These are phyloP conservation scores for Rhagophthalmus giganteus DNA, from an alignment of 2,888 invertebrate genomes.

Conservation along the genomic window DNA sequence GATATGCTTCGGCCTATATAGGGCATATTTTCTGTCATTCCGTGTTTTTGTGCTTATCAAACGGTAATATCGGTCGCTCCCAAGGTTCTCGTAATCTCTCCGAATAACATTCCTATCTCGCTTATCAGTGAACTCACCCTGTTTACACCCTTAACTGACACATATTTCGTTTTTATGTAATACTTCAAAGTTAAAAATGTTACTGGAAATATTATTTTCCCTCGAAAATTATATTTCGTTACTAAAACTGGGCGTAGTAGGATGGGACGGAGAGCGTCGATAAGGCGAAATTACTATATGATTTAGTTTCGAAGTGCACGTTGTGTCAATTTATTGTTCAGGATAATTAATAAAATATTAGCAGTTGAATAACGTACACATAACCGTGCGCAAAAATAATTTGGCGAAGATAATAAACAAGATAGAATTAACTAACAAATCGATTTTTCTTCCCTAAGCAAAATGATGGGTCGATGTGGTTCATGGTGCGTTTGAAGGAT, in stretches of 20 bases:
- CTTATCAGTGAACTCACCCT: conserved; percentile 45
- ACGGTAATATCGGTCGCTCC: conserved; percentile 35
- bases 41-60: conserved; percentile 33
- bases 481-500: too few species aligned
- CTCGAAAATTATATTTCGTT: not conserved
- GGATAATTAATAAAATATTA: too few species aligned
- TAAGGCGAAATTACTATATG: not conserved
- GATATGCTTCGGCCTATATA: not conserved
- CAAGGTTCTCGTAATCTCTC: conserved; percentile 44
- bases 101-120: conserved; percentile 44
- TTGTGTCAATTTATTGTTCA: not conserved
- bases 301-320: not conserved
- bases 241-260: too few species aligned
- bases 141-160: conserved; percentile 43
- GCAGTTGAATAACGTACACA: too few species aligned
- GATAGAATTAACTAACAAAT: too few species aligned
- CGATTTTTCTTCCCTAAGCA: too few species aligned
- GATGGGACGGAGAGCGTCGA: too few species aligned
- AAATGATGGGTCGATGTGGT: too few species aligned
- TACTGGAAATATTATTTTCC: conserved; percentile 8
- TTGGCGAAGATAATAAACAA: too few species aligned
- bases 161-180: conserved; percentile 35
- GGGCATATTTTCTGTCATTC: conserved; percentile 28
- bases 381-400: too few species aligned
- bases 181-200: conserved; percentile 21